Evolutionary conservation across 1,140 invertebrate species (phyloP).

Genomic region (Drosophila tani): DNA sequence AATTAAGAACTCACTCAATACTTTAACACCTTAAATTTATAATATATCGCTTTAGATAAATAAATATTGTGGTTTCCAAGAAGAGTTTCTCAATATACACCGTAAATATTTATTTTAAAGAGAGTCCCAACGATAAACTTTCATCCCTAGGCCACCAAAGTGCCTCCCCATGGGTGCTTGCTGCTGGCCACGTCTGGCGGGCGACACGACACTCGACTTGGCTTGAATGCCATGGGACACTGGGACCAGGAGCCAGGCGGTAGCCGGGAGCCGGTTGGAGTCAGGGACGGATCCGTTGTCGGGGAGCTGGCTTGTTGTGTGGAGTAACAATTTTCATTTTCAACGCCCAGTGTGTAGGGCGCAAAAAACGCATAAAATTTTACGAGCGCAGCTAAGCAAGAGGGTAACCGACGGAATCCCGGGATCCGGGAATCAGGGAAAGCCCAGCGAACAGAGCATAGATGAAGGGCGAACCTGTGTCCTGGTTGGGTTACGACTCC

Average conservation of each 20-base stretch:
- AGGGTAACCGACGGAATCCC: conserved; percentile 11
- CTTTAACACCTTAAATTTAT: no score
- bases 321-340: conserved; percentile 82
- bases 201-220: conserved; percentile 78
- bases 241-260: not conserved
- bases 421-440: not conserved
- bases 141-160: conserved; percentile 57
- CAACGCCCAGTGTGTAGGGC: conserved; percentile 61
- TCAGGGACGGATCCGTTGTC: conserved; percentile 11
- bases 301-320: conserved; percentile 40
- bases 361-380: conserved; percentile 83
- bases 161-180: conserved; percentile 27
- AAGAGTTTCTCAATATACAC: not conserved
- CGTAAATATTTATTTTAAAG: conserved; percentile 4
- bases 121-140: conserved; percentile 16
- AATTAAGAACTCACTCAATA: no score
- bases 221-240: conserved; percentile 60
- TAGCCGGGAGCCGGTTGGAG: conserved; percentile 9
- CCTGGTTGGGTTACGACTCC: conserved; percentile 61
- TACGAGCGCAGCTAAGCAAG: conserved; percentile 67
- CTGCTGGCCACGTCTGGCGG: conserved; percentile 67
- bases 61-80: no score
- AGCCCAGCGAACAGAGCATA: conserved; percentile 1
- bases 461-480: conserved; percentile 23
- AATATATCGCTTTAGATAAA: not conserved